Evolutionary conservation across 2,888 invertebrate species (phyloP), one percentile per base, ranked within the genome.

Genomic region (Drosophila paucipuncta): DNA sequence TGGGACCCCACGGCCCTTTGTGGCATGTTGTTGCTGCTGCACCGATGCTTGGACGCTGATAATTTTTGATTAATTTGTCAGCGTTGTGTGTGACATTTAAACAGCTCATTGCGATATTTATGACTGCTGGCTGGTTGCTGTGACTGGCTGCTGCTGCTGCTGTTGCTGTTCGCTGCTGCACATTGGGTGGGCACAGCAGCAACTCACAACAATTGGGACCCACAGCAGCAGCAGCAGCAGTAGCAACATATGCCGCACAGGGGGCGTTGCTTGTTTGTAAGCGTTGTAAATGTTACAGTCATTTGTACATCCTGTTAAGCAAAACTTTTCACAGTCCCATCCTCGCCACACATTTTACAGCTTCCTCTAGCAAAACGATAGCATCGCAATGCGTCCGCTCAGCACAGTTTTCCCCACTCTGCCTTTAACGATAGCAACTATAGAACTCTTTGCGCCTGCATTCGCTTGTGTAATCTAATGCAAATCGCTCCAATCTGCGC

Each of bases 21-120:
- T 73, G 80, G 70, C 73, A 70, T 59, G 82, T 68, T 71, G 80
- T 33, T 72, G 73, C 16, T 71, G 84, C 50, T 65, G 80, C 73
- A 43, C 75, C 76, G 87, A 88, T 88, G 87, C 84, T 84, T 82
- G 80, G 69, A 60, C 78, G 64, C 84, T 84, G 87, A 88, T 88
- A 90, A 88, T 89, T 88, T 88, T 88, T 88, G 91, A 88, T 88
- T 88, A 90, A 88, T 88, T 88, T 88, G 87, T 88, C 87, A 90
- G 87, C 82, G 89, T 79, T 90, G 87, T 84, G 80, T 88, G 91
- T 88, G 87, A 88, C 87, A 88, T 90, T 86, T 90, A 90, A 87
- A 79, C 90, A 90, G 90, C 85, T 88, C 90, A 90, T 88, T 87
- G 87, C 89, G 87, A 90, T 90, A 87, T 87, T 88, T 88, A 90